These are phyloP conservation scores for Cyphomyrus plagiostoma DNA, from an alignment of 2,113 vertebrate genomes.

Conservation along the genomic window DNA sequence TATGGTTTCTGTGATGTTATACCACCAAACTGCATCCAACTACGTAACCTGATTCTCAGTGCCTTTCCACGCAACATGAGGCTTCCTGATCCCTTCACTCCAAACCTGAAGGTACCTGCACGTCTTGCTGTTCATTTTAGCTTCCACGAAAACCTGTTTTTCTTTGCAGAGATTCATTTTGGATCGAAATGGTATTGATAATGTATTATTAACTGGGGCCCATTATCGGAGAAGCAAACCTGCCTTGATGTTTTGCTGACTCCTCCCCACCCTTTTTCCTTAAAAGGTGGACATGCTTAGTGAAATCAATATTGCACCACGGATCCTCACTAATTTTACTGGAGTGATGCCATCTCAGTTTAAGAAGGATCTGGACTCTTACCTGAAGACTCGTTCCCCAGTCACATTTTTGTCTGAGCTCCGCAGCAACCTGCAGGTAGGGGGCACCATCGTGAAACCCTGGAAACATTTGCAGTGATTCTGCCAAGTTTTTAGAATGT, in stretches of 20 bases:
- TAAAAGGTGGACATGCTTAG: slow-evolving; percentile 95
- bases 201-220: background rate
- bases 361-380: slow-evolving; percentile 98
- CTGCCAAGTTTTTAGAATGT: background rate
- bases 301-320: slow-evolving; percentile 96
- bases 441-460: slow-evolving; percentile 25
- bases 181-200: background rate
- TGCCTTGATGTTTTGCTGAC: background rate
- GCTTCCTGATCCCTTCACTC: slow-evolving; percentile 97
- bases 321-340: slow-evolving; percentile 98
- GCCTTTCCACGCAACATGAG: slow-evolving; percentile 99
- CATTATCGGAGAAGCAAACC: background rate
- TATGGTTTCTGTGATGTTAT: slow-evolving; percentile 99
- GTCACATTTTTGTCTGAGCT: slow-evolving; percentile 96
- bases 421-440: slow-evolving; percentile 93
- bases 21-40: slow-evolving; percentile 97
- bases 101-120: slow-evolving; percentile 87
- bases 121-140: background rate
- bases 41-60: slow-evolving; percentile 98
- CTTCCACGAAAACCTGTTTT: background rate
- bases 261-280: background rate
- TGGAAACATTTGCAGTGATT: slow-evolving; percentile 25
- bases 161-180: background rate
- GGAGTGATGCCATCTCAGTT: slow-evolving; percentile 98
- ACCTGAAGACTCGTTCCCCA: slow-evolving; percentile 95